Conservation (phyloP, 2,888 invertebrate genomes). For the Torymus aiolomorphi region DNA sequence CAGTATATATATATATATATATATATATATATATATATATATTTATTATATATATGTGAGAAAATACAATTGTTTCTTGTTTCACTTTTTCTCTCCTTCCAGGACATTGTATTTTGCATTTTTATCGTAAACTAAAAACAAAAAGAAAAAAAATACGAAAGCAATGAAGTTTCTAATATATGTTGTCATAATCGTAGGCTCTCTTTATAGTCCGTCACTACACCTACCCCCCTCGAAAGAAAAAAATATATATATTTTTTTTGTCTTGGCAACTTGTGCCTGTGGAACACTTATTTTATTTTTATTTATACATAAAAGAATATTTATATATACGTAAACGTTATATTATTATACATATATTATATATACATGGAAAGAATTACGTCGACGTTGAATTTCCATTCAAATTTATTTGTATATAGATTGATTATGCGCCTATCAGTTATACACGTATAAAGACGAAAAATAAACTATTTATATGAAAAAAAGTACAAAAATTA, state of each 20-base stretch:
- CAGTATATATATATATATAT: constrained; percentile 50
- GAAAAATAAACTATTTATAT: constrained; percentile 68
- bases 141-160: constrained; percentile 7
- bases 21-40: constrained; percentile 44
- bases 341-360: constrained; percentile 53
- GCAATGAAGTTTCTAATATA: constrained; percentile 19
- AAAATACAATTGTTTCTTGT: constrained; percentile 53
- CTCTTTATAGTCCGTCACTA: constrained; percentile 47
- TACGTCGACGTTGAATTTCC: constrained; percentile 60
- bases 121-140: constrained; percentile 27
- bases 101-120: constrained; percentile 64
- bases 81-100: constrained; percentile 58
- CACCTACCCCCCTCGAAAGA: constrained; percentile 31
- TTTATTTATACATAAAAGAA: constrained; percentile 58
- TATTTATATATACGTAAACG: constrained; percentile 59
- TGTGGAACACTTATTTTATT: constrained; percentile 71
- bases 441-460: constrained; percentile 62
- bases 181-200: constrained; percentile 44
- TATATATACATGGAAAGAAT: constrained; percentile 50
- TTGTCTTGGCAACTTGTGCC: constrained; percentile 75
- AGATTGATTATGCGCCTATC: constrained; percentile 62
- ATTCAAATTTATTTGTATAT: constrained; percentile 64
- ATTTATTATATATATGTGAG: constrained; percentile 43
- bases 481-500: constrained; percentile 61
- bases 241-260: constrained; percentile 38